Evolutionary conservation across 2,797 vertebrate genomes (phyloP).

Genomic region (Helicolenus hilgendorfi): DNA sequence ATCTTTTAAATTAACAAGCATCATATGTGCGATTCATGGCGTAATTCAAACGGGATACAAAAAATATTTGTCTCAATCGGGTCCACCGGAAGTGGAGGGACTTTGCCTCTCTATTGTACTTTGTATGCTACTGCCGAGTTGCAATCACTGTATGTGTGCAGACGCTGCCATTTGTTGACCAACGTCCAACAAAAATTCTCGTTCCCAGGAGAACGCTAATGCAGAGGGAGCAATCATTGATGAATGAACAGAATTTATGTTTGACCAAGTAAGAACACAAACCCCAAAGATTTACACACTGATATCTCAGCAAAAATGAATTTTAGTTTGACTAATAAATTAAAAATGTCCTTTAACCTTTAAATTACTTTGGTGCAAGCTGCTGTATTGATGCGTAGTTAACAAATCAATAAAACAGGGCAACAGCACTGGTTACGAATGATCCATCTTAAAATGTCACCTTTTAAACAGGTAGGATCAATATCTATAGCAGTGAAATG

Average conservation of each 20-base stretch:
- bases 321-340: neutral
- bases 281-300: neutral
- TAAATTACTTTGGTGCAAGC: neutral
- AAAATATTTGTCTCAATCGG: no score
- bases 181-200: neutral
- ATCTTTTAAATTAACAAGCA: no score
- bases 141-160: neutral
- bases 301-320: neutral
- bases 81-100: no score
- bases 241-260: neutral
- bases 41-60: no score
- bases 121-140: neutral
- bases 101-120: no score
- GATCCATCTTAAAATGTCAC: constrained; percentile 24
- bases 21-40: no score
- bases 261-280: neutral
- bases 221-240: neutral
- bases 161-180: neutral
- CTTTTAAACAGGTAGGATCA: constrained; percentile 34
- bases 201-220: neutral
- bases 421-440: neutral
- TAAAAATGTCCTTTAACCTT: neutral
- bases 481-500: constrained; percentile 8
- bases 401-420: neutral
- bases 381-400: neutral